These are phyloP conservation scores for Drosophila willistoni DNA, from an alignment of 1,140 invertebrate genomes.

Conservation along the genomic window DNA sequence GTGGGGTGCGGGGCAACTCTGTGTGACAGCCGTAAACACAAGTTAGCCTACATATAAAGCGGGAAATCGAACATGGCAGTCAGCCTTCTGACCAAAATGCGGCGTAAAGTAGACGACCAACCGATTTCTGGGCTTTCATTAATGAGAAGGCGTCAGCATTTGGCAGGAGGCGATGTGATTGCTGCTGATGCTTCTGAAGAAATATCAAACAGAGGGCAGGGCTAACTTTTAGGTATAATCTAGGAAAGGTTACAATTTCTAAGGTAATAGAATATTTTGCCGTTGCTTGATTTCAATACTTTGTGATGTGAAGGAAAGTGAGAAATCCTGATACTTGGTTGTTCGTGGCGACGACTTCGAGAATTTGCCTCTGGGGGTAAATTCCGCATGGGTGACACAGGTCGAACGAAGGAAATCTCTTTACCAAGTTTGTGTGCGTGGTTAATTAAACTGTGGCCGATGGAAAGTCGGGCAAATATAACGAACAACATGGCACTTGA, in stretches of 20 bases:
- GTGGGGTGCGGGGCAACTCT: constrained; percentile 8
- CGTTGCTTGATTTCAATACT: background rate
- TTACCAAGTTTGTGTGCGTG: background rate
- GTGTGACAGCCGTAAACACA: constrained; percentile 68
- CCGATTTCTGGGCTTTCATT: constrained; percentile 48
- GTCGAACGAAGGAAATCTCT: background rate
- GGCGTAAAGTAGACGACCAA: constrained; percentile 11
- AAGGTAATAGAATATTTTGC: constrained; percentile 4
- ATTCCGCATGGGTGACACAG: background rate
- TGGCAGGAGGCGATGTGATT: constrained; percentile 53
- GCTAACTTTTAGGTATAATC: constrained; percentile 71
- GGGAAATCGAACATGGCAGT: constrained; percentile 78
- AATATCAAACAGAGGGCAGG: constrained; percentile 58
- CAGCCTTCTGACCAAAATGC: constrained; percentile 45
- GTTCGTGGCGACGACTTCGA: too few relatives aligned
- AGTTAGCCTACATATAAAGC: constrained; percentile 77
- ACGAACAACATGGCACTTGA: background rate
- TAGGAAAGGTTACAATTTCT: background rate
- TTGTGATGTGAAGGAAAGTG: background rate
- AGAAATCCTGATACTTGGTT: too few relatives aligned
- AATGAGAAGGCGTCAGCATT: constrained; percentile 30
- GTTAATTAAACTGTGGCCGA: background rate
- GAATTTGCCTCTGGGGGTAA: too few relatives aligned
- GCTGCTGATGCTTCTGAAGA: constrained; percentile 19
- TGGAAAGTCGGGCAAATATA: background rate